These are phyloP conservation scores for Uria lomvia DNA, from an alignment of 2,113 vertebrate species.

Conservation along the genomic window DNA sequence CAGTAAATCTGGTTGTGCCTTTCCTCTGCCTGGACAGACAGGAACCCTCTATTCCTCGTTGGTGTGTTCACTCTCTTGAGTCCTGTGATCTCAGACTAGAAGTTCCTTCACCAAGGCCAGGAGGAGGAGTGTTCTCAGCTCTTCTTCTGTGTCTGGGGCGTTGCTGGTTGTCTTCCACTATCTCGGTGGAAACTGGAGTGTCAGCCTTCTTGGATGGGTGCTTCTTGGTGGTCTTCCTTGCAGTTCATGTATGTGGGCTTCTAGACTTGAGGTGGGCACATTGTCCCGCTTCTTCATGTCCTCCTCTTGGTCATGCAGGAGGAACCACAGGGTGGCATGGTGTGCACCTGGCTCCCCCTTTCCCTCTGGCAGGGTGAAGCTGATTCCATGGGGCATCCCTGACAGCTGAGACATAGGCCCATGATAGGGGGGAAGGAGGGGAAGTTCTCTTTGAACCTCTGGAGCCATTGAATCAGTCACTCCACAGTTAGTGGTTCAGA, in stretches of 20 bases:
- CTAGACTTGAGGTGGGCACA: neutral
- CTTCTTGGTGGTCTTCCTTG: neutral
- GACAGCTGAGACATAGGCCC: fast-evolving
- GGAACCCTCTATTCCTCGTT: neutral
- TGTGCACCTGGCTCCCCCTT: neutral
- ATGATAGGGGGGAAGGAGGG: neutral
- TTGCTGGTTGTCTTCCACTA: neutral
- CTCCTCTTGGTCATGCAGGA: neutral
- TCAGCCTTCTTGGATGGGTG: neutral
- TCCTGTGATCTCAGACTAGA: neutral
- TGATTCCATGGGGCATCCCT: neutral
- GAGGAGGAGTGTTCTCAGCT: neutral
- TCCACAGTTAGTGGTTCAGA: neutral
- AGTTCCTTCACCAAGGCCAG: neutral
- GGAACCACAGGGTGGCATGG: neutral
- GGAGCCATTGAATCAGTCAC: neutral
- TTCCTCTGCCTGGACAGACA: neutral
- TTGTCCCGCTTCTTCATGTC: neutral
- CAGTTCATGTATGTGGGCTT: neutral
- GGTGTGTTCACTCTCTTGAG: neutral
- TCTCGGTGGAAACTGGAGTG: neutral
- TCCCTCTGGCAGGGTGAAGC: neutral
- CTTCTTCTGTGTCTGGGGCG: neutral
- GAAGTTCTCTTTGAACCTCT: neutral
- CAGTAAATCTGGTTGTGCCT: neutral